Conservation (phyloP, 2,113 vertebrate species). For the Sciurus niger region DNA sequence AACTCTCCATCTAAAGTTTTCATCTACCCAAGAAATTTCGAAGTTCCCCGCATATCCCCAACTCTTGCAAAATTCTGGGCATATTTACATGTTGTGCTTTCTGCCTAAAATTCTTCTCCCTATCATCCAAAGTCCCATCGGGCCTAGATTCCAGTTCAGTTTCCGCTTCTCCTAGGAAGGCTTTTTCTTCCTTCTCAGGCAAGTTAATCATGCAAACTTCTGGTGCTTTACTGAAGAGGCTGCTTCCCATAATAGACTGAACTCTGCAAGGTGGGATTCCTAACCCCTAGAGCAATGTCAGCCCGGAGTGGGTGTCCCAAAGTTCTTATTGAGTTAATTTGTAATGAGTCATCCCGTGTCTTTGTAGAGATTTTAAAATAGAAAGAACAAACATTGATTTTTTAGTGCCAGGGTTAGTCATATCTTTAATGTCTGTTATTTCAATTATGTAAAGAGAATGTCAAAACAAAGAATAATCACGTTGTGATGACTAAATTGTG, state of each 20-base stretch:
- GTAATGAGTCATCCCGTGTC: slow-evolving; percentile 2
- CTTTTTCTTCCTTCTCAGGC: background rate
- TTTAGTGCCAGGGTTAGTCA: slow-evolving; percentile 51
- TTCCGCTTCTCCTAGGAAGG: background rate
- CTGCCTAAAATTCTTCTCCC: background rate
- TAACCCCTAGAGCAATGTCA: background rate
- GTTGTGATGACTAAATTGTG: slow-evolving; percentile 43
- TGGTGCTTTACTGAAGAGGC: background rate
- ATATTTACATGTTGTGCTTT: background rate
- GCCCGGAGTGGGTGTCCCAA: background rate
- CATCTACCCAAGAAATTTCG: background rate
- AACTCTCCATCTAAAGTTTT: background rate
- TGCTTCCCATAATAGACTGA: background rate
- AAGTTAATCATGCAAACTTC: background rate
- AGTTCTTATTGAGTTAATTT: background rate
- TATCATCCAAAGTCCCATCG: background rate
- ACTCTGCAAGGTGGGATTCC: background rate
- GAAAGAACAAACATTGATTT: slow-evolving; percentile 51
- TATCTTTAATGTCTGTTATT: slow-evolving; percentile 51
- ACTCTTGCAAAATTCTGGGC: background rate
- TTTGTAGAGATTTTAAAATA: slow-evolving; percentile 54
- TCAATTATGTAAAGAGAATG: slow-evolving; percentile 43
- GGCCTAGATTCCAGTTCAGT: background rate
- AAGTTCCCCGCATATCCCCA: background rate
- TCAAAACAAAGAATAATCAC: slow-evolving; percentile 69